Evolutionary conservation across 2,113 vertebrate species (phyloP).

Genomic region (Chascanopsetta lugubris): DNA sequence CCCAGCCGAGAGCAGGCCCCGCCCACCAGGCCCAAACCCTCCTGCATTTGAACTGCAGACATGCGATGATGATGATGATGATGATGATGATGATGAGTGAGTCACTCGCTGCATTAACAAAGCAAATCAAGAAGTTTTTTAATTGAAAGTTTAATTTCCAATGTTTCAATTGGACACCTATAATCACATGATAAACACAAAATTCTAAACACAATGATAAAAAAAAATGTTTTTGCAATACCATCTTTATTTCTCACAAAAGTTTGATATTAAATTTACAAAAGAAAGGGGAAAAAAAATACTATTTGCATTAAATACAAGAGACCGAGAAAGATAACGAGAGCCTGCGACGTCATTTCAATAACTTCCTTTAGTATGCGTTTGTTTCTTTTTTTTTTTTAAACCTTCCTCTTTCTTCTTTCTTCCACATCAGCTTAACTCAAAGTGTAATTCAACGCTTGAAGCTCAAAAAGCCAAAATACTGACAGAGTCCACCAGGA

Average conservation of each 20-base stretch:
- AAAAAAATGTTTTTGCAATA: constrained; percentile 19
- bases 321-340: constrained; percentile 67
- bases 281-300: constrained; percentile 70
- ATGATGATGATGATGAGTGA: not conserved
- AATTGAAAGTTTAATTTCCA: not conserved
- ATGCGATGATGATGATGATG: not conserved
- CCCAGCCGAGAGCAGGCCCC: too few relatives aligned
- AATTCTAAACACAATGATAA: not conserved
- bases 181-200: not conserved
- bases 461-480: constrained; percentile 44
- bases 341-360: constrained; percentile 35
- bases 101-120: not conserved
- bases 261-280: constrained; percentile 76
- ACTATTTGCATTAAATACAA: constrained; percentile 83
- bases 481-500: constrained; percentile 51
- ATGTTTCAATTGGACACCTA: not conserved
- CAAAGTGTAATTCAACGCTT: constrained; percentile 35
- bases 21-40: too few relatives aligned
- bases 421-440: constrained; percentile 24
- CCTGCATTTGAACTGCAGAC: not conserved
- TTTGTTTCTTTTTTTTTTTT: not conserved
- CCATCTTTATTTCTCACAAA: constrained; percentile 72
- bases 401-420: constrained; percentile 24
- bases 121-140: not conserved
- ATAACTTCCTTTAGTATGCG: constrained; percentile 27